Base-by-base conservation (phyloP, 2,888 invertebrate genomes). In the Esperia sulphurella region DNA sequence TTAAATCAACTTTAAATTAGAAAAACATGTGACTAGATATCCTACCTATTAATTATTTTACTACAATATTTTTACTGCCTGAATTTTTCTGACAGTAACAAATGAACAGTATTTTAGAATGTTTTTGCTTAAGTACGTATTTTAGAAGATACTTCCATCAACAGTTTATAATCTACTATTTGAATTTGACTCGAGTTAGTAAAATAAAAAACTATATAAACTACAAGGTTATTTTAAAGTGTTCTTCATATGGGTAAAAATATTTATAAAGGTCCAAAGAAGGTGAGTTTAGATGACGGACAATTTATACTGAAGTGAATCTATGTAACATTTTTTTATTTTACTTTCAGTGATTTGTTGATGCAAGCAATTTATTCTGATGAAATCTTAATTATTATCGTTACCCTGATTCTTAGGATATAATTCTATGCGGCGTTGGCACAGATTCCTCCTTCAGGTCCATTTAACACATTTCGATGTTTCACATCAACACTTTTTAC, bases 371-470 rank as follows among this genome's bases (percentile, higher is more conserved):
- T 14, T 41, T 9, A 14, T 14, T 21, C 33, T n/a, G 14, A 8
- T 12, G 38, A 33, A n/a, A 3, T 14, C 45, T 40, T 45, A 45
- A 42, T 31, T 39, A 41, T 30, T 45, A 44, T 57, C 53, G 47
- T 72, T 79, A 85, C 84, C 85, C 83, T 85, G 84, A 71, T 67
- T 59, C 55, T 68, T 62, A 78, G 75, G 74, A 79, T 78, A 75
- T 69, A 39, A 63, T 68, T 70, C 66, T 63, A 61, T 72, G 71
- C 73, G 48, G 52, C 53, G 49, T 79, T 76, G 74, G 75, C 75
- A 72, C 75, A 68, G 65, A 63, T 61, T 53, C 54, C 51, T 57
- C 54, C 30, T 49, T 58, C 50, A 50, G 51, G 51, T 35, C 49
- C 45, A 54, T 43, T 29, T 12, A 49, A 44, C 52, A 44, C 52